Conservation (phyloP, 2,888 invertebrate species). For the Endomychus coccineus region DNA sequence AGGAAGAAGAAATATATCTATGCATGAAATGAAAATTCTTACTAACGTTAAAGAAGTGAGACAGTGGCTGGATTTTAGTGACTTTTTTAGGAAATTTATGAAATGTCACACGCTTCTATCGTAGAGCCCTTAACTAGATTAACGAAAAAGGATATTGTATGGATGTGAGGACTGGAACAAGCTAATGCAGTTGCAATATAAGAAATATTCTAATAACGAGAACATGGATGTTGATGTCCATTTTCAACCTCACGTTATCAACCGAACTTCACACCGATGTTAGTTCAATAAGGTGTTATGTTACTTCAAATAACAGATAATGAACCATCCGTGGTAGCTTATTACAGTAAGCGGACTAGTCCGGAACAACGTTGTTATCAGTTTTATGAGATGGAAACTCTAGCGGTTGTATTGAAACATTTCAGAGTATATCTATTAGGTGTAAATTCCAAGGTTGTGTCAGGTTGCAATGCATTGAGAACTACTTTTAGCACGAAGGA, state of each 20-base stretch:
- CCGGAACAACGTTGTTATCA: slow-evolving; percentile 19
- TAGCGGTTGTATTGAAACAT: slow-evolving; percentile 21
- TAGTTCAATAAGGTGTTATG: slow-evolving; percentile 17
- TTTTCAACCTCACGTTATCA: slow-evolving; percentile 9
- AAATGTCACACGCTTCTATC: slow-evolving; percentile 13
- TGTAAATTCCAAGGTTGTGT: slow-evolving; percentile 21
- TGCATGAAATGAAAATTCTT: slow-evolving; percentile 10
- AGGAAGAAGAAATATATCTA: slow-evolving; percentile 10
- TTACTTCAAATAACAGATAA: slow-evolving; percentile 16
- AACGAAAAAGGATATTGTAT: slow-evolving; percentile 14
- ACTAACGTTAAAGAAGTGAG: slow-evolving; percentile 14
- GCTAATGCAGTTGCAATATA: slow-evolving; percentile 11
- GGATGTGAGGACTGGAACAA: slow-evolving; percentile 16
- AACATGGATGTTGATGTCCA: slow-evolving; percentile 17
- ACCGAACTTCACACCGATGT: slow-evolving; percentile 21
- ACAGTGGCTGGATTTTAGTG: slow-evolving; percentile 13
- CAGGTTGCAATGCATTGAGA: slow-evolving; percentile 24
- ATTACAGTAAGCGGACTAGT: slow-evolving; percentile 21
- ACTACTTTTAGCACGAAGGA: slow-evolving; percentile 19
- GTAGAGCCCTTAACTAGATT: slow-evolving; percentile 10
- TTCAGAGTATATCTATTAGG: slow-evolving; percentile 24
- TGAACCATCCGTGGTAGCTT: slow-evolving; percentile 15
- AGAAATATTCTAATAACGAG: slow-evolving; percentile 10
- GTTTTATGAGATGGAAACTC: slow-evolving; percentile 22
- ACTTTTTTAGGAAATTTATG: slow-evolving; percentile 16